Percentiles rank a stretch among this genome's conserved stretches.
Evolutionary conservation across 2,113 vertebrate genomes (phyloP).

Genomic region (Origma solitaria): DNA sequence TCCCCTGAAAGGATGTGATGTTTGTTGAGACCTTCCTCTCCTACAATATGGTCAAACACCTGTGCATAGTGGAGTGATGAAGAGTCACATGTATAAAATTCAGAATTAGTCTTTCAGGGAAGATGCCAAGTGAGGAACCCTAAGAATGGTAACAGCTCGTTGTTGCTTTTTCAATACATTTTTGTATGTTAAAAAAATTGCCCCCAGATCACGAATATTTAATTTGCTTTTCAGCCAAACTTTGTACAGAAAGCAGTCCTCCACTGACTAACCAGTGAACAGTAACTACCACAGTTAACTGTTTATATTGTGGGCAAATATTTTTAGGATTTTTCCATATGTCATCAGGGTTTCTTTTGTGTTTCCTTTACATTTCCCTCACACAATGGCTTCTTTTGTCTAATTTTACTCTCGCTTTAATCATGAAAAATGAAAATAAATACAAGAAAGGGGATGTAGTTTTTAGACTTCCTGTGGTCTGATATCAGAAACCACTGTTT

Average conservation of each 20-base stretch:
- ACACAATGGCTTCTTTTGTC: background rate
- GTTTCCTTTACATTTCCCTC: background rate
- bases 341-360: background rate
- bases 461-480: constrained; percentile 10
- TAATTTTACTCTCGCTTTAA: constrained; percentile 18
- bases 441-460: background rate
- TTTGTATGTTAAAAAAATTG: background rate
- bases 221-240: background rate
- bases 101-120: background rate
- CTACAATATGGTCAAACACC: background rate
- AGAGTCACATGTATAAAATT: background rate
- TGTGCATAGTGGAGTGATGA: background rate
- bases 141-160: background rate
- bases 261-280: background rate
- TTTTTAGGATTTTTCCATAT: background rate
- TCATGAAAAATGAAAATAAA: background rate
- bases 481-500: background rate
- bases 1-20: constrained; percentile 5
- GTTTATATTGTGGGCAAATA: background rate
- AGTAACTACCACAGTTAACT: background rate
- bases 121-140: background rate
- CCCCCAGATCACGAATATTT: background rate
- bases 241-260: background rate
- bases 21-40: constrained; percentile 6
- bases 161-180: background rate